Evolutionary conservation across 2,888 invertebrate species (phyloP).

Genomic region (Clistopyga incitator): DNA sequence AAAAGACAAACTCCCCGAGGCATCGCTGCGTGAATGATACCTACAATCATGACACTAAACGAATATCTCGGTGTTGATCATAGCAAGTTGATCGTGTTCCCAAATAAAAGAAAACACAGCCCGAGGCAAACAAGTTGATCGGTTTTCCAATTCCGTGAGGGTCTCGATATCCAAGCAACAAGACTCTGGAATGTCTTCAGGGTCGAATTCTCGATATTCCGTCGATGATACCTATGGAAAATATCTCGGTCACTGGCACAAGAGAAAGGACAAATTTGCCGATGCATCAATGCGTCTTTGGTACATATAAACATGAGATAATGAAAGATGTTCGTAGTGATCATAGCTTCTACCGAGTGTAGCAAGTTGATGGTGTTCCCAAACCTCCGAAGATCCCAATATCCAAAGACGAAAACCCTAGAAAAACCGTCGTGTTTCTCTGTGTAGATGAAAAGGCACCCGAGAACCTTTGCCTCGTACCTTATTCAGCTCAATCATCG

Average conservation of each 20-base stretch:
- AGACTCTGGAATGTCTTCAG: neutral
- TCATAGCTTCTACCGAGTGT: neutral
- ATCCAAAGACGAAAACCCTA: neutral
- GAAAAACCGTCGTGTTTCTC: constrained; percentile 3
- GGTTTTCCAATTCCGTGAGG: neutral
- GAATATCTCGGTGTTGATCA: neutral
- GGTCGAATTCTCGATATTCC: constrained; percentile 33
- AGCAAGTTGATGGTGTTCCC: neutral
- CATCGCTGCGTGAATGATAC: constrained; percentile 3
- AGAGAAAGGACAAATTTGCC: neutral
- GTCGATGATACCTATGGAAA: constrained; percentile 11
- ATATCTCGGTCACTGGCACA: neutral
- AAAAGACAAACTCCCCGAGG: constrained; percentile 5
- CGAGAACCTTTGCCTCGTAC: neutral
- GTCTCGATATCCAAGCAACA: neutral
- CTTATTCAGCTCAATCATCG: neutral
- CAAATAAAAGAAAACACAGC: no score
- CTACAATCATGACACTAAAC: neutral
- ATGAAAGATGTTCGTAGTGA: neutral
- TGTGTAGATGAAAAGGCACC: constrained; percentile 5
- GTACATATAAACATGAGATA: neutral
- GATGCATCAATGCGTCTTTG: constrained; percentile 4
- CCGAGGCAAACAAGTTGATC: neutral
- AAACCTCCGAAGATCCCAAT: neutral
- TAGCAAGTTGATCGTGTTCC: neutral